Evolutionary conservation across 2,797 vertebrate genomes (phyloP).

Genomic region (Sebastes steindachneri): DNA sequence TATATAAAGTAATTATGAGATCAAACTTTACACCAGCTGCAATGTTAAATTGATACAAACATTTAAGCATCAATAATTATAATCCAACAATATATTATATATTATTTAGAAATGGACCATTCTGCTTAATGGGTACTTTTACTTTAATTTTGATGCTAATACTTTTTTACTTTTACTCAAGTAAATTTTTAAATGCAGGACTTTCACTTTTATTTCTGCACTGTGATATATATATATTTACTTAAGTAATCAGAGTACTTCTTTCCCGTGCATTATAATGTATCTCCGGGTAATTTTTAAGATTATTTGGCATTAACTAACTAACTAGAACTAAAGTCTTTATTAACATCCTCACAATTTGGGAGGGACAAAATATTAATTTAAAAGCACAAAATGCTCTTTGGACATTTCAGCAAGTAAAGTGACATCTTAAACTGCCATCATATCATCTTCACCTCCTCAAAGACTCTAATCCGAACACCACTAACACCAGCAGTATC

Average conservation of each 20-base stretch:
- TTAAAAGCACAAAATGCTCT: neutral
- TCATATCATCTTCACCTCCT: slow-evolving; percentile 9
- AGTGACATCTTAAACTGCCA: neutral
- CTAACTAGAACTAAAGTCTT: neutral
- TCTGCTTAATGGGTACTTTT: neutral
- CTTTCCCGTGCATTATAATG: neutral
- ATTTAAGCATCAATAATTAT: neutral
- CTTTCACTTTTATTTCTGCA: neutral
- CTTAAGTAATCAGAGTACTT: neutral
- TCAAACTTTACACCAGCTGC: neutral
- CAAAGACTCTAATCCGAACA: slow-evolving; percentile 8
- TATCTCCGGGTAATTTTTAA: neutral
- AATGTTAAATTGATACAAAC: too few species aligned
- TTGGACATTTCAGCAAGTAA: neutral
- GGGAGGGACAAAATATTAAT: neutral
- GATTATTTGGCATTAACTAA: neutral
- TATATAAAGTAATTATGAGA: neutral
- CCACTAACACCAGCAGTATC: neutral
- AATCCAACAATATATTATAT: neutral
- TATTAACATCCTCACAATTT: neutral
- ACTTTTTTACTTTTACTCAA: neutral
- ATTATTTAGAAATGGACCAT: neutral
- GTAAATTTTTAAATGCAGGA: neutral
- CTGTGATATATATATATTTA: too few species aligned
- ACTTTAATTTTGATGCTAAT: neutral